Percentiles rank a stretch among this genome's conserved stretches.
Conservation (phyloP, 2,888 invertebrate species). For the Cryptocephalus primarius region DNA sequence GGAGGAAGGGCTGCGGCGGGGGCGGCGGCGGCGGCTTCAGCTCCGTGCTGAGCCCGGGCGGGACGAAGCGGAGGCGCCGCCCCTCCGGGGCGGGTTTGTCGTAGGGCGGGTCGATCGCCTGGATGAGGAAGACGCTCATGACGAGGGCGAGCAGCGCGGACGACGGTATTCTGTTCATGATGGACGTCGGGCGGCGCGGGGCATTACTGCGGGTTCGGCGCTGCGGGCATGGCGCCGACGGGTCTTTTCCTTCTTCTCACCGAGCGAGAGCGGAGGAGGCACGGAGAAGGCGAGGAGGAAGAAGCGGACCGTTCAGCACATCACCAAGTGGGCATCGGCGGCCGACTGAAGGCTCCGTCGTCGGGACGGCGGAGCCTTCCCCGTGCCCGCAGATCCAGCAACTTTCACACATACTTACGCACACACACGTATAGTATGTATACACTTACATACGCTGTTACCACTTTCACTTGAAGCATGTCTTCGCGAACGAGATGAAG, state of each 20-base stretch:
- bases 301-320: slow-evolving; percentile 28
- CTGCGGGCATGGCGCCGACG: background rate
- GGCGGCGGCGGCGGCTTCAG: slow-evolving; percentile 7
- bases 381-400: slow-evolving; percentile 32
- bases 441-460: background rate
- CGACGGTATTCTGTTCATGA: slow-evolving; percentile 36
- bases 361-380: slow-evolving; percentile 18
- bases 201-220: slow-evolving; percentile 1
- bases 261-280: background rate
- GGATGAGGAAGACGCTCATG: slow-evolving; percentile 35
- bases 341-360: slow-evolving; percentile 27
- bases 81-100: slow-evolving; percentile 15
- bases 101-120: slow-evolving; percentile 34
- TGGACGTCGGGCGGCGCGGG: background rate
- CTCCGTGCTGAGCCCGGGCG: slow-evolving; percentile 2
- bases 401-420: slow-evolving; percentile 34
- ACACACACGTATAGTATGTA: background rate
- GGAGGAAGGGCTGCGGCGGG: slow-evolving; percentile 20
- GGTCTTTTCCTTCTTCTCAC: background rate
- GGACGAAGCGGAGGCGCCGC: background rate
- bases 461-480: slow-evolving; percentile 34
- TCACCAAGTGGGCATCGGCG: slow-evolving; percentile 32
- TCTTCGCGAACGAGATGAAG: slow-evolving; percentile 1
- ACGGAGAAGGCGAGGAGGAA: slow-evolving; percentile 13
- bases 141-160: slow-evolving; percentile 31